phyloP scores from a whole-genome alignment of 2,888 invertebrate genomes.

The Ptychoptera contaminata region DNA sequence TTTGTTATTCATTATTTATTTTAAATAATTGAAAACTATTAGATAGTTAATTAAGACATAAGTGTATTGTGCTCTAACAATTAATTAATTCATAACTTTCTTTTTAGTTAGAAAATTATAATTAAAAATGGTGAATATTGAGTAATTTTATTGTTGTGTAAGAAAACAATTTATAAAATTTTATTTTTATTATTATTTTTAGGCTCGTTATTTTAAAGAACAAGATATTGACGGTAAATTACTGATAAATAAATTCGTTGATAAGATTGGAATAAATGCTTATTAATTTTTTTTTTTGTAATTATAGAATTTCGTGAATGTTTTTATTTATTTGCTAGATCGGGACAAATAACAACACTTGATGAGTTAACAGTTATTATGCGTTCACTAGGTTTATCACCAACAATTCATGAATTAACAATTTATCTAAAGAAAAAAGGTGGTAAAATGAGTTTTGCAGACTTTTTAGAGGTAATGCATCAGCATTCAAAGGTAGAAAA shows the following conservation, averaged over 20 bases:
- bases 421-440: conserved; percentile 64
- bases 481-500: conserved; percentile 52
- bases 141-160: too few relatives aligned
- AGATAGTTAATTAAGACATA: too few relatives aligned
- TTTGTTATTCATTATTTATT: too few relatives aligned
- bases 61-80: too few relatives aligned
- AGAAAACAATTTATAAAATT: background rate
- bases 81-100: too few relatives aligned
- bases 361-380: conserved; percentile 88
- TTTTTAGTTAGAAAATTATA: too few relatives aligned
- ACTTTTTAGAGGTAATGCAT: conserved; percentile 91
- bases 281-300: conserved; percentile 20
- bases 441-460: conserved; percentile 88
- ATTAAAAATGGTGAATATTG: too few relatives aligned
- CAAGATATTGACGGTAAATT: conserved; percentile 80
- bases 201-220: conserved; percentile 90
- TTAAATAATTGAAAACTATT: too few relatives aligned
- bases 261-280: conserved; percentile 5
- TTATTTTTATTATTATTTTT: conserved; percentile 22
- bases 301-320: conserved; percentile 95
- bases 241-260: conserved; percentile 1
- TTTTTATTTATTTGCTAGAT: conserved; percentile 83
- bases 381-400: conserved; percentile 86
- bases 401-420: conserved; percentile 79
- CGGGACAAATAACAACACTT: conserved; percentile 72